Percentiles rank a stretch among this genome's conserved stretches.
These are phyloP conservation scores for Laodelphax striatellus DNA, from an alignment of 1,140 invertebrate species.

Conservation along the genomic window DNA sequence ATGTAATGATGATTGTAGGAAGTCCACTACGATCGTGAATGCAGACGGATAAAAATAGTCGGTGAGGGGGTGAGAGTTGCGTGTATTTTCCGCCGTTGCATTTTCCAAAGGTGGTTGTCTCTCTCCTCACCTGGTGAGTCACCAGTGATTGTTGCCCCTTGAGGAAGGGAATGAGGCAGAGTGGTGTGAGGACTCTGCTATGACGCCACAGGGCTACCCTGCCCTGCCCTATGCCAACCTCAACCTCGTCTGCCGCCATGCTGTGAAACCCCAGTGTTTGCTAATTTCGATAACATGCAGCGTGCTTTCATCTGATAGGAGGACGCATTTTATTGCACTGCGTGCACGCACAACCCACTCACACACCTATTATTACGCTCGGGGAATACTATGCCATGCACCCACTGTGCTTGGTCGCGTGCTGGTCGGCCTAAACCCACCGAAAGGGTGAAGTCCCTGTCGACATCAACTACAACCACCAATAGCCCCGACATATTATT, in stretches of 20 bases:
- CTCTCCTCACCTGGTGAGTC: not conserved
- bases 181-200: not conserved
- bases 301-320: not conserved
- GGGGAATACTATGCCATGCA: too few species aligned
- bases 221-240: not conserved
- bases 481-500: too few species aligned
- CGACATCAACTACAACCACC: too few species aligned
- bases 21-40: too few species aligned
- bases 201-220: too few species aligned
- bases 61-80: not conserved
- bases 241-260: not conserved
- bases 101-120: not conserved
- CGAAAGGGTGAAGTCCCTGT: too few species aligned
- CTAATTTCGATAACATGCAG: conserved; percentile 2
- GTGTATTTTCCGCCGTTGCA: too few species aligned
- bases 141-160: not conserved
- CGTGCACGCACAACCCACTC: not conserved
- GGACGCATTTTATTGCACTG: not conserved
- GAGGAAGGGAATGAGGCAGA: not conserved
- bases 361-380: too few species aligned
- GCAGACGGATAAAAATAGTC: too few species aligned
- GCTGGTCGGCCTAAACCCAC: too few species aligned
- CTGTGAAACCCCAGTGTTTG: not conserved
- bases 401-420: too few species aligned
- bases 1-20: too few species aligned